Conservation (phyloP, 2,888 invertebrate genomes). For the Meteorus colon region DNA sequence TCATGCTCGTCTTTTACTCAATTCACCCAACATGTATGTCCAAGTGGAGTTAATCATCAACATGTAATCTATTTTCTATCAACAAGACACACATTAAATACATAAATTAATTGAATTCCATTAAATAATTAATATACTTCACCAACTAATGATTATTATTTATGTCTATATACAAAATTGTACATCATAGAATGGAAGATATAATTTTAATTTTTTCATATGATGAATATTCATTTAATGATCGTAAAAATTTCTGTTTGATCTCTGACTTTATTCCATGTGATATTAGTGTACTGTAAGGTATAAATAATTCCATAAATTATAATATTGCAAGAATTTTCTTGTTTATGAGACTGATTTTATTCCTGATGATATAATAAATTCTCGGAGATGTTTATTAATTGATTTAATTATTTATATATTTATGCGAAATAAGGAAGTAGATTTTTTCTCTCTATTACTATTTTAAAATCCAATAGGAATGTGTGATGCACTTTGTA, state of each 20-base stretch:
- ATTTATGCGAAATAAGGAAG: not conserved
- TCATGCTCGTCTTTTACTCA: constrained; percentile 22
- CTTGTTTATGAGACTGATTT: not conserved
- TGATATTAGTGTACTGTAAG: not conserved
- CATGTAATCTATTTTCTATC: not conserved
- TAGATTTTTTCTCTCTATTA: not conserved
- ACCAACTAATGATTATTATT: not conserved
- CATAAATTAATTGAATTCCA: not conserved
- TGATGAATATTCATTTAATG: not conserved
- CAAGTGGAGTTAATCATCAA: not conserved
- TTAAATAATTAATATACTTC: constrained; percentile 3
- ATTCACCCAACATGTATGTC: not conserved
- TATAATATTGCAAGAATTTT: not conserved
- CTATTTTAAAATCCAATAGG: not conserved
- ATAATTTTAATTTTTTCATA: too few relatives aligned
- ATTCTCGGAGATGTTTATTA: not conserved
- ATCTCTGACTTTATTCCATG: not conserved
- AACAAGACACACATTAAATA: not conserved
- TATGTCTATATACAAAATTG: not conserved
- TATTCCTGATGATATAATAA: not conserved
- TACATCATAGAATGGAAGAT: too few relatives aligned
- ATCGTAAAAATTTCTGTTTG: not conserved
- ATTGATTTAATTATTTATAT: not conserved
- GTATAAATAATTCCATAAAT: not conserved
- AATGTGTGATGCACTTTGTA: not conserved